Evolutionary conservation across 2,888 invertebrate genomes (phyloP).

Genomic region (Orgyia antiqua): DNA sequence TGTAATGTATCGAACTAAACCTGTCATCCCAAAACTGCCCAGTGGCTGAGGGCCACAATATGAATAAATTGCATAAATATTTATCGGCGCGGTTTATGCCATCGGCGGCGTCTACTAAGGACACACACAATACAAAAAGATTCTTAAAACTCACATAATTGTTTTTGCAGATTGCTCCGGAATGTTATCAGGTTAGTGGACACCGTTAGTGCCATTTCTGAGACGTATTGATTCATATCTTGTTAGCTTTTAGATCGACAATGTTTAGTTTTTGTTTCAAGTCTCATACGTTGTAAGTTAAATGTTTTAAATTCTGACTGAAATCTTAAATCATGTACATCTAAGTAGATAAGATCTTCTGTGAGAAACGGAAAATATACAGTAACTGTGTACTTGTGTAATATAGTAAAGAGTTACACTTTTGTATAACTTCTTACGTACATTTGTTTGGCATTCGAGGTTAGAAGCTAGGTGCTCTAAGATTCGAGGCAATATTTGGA

Average conservation of each 20-base stretch:
- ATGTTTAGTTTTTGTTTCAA: slow-evolving; percentile 10
- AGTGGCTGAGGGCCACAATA: slow-evolving; percentile 36
- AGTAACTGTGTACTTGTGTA: too few relatives aligned
- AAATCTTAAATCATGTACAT: too few relatives aligned
- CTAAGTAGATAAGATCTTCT: too few relatives aligned
- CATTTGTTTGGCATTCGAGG: too few relatives aligned
- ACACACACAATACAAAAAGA: slow-evolving; percentile 53
- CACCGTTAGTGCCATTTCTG: slow-evolving; percentile 67
- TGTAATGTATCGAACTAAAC: background rate
- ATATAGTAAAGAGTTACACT: too few relatives aligned
- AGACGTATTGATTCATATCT: slow-evolving; percentile 37
- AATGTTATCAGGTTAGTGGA: slow-evolving; percentile 54
- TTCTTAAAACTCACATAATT: slow-evolving; percentile 60
- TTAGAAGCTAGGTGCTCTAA: too few relatives aligned
- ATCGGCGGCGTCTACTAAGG: slow-evolving; percentile 48
- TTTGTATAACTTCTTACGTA: too few relatives aligned
- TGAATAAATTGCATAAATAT: slow-evolving; percentile 75
- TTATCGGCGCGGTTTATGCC: slow-evolving; percentile 63
- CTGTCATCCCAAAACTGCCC: slow-evolving; percentile 19
- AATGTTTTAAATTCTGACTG: too few relatives aligned
- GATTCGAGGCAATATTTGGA: too few relatives aligned
- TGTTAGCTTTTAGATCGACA: slow-evolving; percentile 21
- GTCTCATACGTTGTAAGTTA: too few relatives aligned
- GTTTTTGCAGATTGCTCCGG: slow-evolving; percentile 63
- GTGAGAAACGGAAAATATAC: too few relatives aligned